phyloP scores from a whole-genome alignment of 2,113 vertebrate species.

The Psettodes erumei region DNA sequence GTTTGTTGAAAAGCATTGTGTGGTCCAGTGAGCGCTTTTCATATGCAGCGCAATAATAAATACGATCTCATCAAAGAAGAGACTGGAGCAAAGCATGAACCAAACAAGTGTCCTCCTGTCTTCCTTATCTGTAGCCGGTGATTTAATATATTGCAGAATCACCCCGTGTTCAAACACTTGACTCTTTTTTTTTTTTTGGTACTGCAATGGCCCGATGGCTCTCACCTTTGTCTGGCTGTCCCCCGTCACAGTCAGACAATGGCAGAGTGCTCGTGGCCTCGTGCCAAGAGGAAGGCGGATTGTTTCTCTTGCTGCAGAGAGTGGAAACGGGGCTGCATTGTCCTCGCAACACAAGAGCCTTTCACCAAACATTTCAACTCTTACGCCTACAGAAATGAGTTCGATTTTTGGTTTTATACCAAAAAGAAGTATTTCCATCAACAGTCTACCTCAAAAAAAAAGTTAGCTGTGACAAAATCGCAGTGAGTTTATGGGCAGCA shows the following conservation, averaged over 20 bases:
- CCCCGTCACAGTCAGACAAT: conserved; percentile 65
- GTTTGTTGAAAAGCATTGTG: conserved; percentile 37
- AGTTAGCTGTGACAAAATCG: background rate
- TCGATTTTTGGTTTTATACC: background rate
- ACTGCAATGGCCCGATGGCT: conserved; percentile 43
- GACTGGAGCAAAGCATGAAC: conserved; percentile 14
- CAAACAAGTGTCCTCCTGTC: background rate
- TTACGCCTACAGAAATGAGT: background rate
- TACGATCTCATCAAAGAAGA: conserved; percentile 45
- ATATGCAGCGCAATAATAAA: conserved; percentile 40
- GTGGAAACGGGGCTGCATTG: conserved; percentile 69
- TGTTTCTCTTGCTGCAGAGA: conserved; percentile 63
- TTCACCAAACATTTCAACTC: conserved; percentile 34
- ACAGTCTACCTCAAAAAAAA: no score
- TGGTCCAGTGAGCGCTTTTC: conserved; percentile 14
- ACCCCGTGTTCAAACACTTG: conserved; percentile 58
- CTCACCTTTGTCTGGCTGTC: conserved; percentile 49
- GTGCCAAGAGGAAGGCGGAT: conserved; percentile 77
- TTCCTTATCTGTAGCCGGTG: conserved; percentile 28
- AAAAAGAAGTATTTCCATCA: no score
- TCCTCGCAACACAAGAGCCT: conserved; percentile 42
- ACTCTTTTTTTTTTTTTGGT: conserved; percentile 8
- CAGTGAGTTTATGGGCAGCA: conserved; percentile 5
- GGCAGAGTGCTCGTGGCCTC: conserved; percentile 64
- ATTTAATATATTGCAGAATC: conserved; percentile 56